Conservation (phyloP, 2,888 invertebrate genomes). For the Nomada hirtipes region DNA sequence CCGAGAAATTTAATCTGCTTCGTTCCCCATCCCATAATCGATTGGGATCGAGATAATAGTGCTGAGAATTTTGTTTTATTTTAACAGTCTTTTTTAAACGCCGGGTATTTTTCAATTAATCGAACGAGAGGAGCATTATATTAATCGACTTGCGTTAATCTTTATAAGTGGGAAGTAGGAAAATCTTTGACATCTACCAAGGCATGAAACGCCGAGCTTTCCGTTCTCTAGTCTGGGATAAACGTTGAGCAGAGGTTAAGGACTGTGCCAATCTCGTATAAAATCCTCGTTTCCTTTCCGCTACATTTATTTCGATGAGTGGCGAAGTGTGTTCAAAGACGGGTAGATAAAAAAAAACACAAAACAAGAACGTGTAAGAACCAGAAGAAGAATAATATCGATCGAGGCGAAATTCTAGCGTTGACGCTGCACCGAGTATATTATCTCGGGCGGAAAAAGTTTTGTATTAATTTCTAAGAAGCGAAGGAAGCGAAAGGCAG, state of each 20-base stretch:
- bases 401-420: constrained; percentile 17
- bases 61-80: too few species aligned
- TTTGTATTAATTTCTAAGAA: constrained; percentile 43
- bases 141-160: background rate
- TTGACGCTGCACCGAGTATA: constrained; percentile 40
- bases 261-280: constrained; percentile 45
- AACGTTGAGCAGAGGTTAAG: constrained; percentile 28
- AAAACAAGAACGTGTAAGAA: background rate
- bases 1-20: too few species aligned
- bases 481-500: background rate
- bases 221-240: constrained; percentile 31
- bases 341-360: background rate
- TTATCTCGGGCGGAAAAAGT: constrained; percentile 48
- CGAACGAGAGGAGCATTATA: background rate
- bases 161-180: constrained; percentile 5
- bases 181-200: constrained; percentile 32
- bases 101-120: background rate
- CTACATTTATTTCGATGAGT: constrained; percentile 65
- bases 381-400: background rate
- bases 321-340: background rate
- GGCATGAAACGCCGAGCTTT: constrained; percentile 30
- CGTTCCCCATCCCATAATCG: too few species aligned
- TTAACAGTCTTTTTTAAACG: background rate
- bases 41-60: too few species aligned
- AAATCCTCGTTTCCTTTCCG: constrained; percentile 52